A percentile compares a stretch with the other conserved stretches of the same genome.
Conservation (phyloP, 92 coral and sea anemone species). For the Epizoanthus ramosus region DNA sequence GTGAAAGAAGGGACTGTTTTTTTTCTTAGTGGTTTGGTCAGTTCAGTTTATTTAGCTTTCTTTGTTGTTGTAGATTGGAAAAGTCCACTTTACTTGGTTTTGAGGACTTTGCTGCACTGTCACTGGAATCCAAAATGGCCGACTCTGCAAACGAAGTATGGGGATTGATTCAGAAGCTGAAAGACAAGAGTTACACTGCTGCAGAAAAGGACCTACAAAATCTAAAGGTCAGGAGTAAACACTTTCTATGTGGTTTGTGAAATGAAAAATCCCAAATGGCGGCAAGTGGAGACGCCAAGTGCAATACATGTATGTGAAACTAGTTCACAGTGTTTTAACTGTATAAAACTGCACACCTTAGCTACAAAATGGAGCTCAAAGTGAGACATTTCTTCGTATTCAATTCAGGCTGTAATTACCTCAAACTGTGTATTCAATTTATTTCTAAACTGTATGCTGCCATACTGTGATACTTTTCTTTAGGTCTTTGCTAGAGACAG, state of each 20-base stretch:
- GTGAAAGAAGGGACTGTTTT: no score
- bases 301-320: no score
- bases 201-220: conserved; percentile 69
- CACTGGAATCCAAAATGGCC: conserved; percentile 91
- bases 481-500: conserved; percentile 74
- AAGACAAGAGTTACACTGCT: conserved; percentile 62
- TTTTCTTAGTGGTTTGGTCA: no score
- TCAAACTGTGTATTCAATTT: not conserved
- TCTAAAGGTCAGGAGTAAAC: conserved; percentile 57
- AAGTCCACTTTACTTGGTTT: conserved; percentile 80
- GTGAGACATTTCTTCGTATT: no score
- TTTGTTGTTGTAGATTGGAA: conserved; percentile 49
- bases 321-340: no score
- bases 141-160: conserved; percentile 75
- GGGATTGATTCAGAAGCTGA: conserved; percentile 65
- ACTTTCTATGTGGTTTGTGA: not conserved
- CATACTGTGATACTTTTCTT: not conserved
- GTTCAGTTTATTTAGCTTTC: not conserved
- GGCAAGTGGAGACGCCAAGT: not conserved
- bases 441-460: not conserved
- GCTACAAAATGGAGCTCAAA: no score
- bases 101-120: conserved; percentile 70
- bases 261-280: not conserved
- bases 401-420: no score
- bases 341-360: no score